Evolutionary conservation across 2,113 vertebrate genomes (phyloP).

Genomic region (Dinomys branickii): DNA sequence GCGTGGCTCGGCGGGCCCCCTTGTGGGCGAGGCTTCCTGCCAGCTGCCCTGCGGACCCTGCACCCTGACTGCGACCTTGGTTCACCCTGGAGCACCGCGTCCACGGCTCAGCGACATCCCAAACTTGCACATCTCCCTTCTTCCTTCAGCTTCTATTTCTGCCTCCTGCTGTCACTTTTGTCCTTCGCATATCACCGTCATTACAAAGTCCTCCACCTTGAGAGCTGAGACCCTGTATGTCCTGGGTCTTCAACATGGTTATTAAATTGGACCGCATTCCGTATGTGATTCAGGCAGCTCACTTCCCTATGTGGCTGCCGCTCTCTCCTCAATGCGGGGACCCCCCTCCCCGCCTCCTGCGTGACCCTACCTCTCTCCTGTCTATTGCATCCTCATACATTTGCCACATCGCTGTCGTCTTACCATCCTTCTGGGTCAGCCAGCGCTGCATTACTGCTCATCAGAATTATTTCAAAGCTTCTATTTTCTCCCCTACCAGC

Average conservation of each 20-base stretch:
- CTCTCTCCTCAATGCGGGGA: neutral
- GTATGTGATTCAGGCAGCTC: neutral
- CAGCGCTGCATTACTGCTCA: neutral
- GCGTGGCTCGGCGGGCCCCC: neutral
- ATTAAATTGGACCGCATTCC: neutral
- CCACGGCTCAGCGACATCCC: fast-evolving
- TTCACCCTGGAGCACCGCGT: neutral
- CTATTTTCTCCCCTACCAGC: neutral
- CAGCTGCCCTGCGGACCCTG: neutral
- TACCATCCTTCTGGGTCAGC: neutral
- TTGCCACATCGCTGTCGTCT: neutral
- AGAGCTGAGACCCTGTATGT: neutral
- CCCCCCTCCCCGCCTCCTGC: neutral
- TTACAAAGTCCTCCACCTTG: neutral
- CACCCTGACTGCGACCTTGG: fast-evolving
- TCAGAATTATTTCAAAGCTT: neutral
- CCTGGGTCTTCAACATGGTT: neutral
- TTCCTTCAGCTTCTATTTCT: neutral
- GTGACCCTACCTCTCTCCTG: no score
- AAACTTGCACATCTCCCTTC: neutral
- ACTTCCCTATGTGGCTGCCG: neutral
- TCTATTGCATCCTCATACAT: neutral
- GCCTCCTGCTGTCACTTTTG: neutral
- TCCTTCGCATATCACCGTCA: neutral
- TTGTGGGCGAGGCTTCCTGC: neutral